Evolutionary conservation across 2,113 vertebrate genomes (phyloP).

Genomic region (Podocnemis expansa): DNA sequence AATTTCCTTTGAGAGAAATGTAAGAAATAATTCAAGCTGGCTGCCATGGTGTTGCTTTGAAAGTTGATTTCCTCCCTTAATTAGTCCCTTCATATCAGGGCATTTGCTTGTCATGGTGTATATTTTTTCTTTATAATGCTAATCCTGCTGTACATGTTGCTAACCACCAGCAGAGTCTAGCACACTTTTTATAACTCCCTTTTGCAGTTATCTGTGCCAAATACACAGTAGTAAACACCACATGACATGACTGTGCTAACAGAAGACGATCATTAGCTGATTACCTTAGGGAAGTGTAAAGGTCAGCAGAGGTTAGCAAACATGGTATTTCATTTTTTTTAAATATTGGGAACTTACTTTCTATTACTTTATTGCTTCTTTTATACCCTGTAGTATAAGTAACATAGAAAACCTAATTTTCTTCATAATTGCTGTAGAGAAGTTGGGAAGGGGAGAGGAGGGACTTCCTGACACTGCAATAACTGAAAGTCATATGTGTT

Average conservation of each 20-base stretch:
- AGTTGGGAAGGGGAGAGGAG: not conserved
- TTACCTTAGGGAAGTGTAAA: not conserved
- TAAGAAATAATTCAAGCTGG: not conserved
- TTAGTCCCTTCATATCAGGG: not conserved
- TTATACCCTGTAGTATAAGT: not conserved
- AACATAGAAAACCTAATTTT: not conserved
- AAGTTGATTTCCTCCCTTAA: not conserved
- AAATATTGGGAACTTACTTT: not conserved
- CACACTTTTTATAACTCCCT: conserved; percentile 17
- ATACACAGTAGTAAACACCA: not conserved
- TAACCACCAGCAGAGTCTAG: not conserved
- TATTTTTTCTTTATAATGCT: not conserved
- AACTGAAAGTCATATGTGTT: accelerated
- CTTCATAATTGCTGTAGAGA: not conserved
- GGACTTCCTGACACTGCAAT: not conserved
- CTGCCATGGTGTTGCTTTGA: not conserved
- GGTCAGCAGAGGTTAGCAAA: not conserved
- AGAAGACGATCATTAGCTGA: not conserved
- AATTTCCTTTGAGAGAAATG: not conserved
- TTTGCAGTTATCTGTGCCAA: conserved; percentile 1
- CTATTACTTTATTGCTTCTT: not conserved
- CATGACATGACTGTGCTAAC: not conserved
- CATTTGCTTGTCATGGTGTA: accelerated
- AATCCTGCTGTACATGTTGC: not conserved
- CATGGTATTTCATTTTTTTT: not conserved